A percentile compares a stretch with the other conserved stretches of the same genome.
phyloP scores from a whole-genome alignment of 2,797 vertebrate species.

The Mus spretus region DNA sequence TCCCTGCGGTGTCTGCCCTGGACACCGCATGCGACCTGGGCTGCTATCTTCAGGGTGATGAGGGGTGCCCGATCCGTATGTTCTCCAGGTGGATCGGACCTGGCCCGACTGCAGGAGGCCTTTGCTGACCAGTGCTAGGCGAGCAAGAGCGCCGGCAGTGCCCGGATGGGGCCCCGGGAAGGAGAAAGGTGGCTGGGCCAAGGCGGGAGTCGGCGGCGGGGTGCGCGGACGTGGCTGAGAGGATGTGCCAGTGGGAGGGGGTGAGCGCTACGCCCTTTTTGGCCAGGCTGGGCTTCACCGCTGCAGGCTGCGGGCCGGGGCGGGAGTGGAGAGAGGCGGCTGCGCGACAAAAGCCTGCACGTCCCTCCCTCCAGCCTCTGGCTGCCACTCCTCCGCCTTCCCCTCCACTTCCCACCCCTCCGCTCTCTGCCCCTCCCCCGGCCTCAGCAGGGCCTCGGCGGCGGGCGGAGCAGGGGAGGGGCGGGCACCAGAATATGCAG shows the following conservation, averaged over 20 bases:
- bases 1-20: background rate
- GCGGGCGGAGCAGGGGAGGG: slow-evolving; percentile 87
- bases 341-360: slow-evolving; percentile 82
- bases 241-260: background rate
- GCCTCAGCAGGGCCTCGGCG: background rate
- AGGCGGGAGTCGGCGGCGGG: background rate
- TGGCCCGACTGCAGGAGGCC: background rate
- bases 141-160: background rate
- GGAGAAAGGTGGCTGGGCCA: rapidly evolving
- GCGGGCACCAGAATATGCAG: slow-evolving; percentile 94
- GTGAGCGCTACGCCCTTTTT: background rate
- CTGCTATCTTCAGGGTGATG: background rate
- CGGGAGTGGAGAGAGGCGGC: slow-evolving; percentile 73
- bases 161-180: background rate
- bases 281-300: background rate
- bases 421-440: slow-evolving; percentile 63
- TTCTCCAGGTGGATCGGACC: background rate
- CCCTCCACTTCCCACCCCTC: background rate
- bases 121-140: background rate
- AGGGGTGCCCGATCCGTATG: background rate
- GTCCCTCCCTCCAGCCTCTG: slow-evolving; percentile 47
- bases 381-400: background rate
- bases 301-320: slow-evolving; percentile 73
- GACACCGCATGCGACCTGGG: background rate
- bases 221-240: background rate